Evolutionary conservation across 2,113 vertebrate species (phyloP), one percentile per base, ranked within the genome.

Genomic region (Entelurus aequoreus): DNA sequence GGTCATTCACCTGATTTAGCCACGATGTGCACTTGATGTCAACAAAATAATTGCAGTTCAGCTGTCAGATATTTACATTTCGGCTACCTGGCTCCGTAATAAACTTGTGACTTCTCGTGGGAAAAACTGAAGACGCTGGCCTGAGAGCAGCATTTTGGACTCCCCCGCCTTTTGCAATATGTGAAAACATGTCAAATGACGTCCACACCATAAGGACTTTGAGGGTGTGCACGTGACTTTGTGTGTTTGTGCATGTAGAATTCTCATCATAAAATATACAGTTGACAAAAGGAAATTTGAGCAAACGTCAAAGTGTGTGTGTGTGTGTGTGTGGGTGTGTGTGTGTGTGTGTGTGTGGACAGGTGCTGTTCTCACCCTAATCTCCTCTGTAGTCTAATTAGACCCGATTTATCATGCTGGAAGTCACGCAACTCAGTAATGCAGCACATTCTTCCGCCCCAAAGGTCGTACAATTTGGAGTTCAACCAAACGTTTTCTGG

Each of bases 131-230:
- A 28, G 28, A 28, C 4, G 28, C 28, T 28, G 28, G 28, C 28
- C 28, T 2, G 28, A 1, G 28, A 2, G 28, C 28, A 28, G 28
- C 28, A 1, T 28, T 67, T 65, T 38, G 35, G 14, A 64, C 61
- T 55, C 48, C 56, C 63, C 16, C 36, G 61, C n/a, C n/a, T 64
- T 56, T 67, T 63, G 68, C 75, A 64, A 71, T 73, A 78, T 12
- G 68, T 72, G 73, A 71, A 49, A 50, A 61, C 71, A 86, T 84
- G 84, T 60, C 69, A 72, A 80, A 83, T 86, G 81, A 82, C 59
- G 72, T 44, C 38, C 64, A 50, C 76, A 71, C 76, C 75, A 82
- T 69, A 79, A 76, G 84, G 76, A 42, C n/a, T 37, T 57, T 56
- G 3, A 59, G 50, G 38, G 55, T 21, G 69, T 40, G 62, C 68